Evolutionary conservation across 2,797 vertebrate genomes (phyloP), one percentile per base, ranked within the genome.

Genomic region (Eulemur rubriventer): DNA sequence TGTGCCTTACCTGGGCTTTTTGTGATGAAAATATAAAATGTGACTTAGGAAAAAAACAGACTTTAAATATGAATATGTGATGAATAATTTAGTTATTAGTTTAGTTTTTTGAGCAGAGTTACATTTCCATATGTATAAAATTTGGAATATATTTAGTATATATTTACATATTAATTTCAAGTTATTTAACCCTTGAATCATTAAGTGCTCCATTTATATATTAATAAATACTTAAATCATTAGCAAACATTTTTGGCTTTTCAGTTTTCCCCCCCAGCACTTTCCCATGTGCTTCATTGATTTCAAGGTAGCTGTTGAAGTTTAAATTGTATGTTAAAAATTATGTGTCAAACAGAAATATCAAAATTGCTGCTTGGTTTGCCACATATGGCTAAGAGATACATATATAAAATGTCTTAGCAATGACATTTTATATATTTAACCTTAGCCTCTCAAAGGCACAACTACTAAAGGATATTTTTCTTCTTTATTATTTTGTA

Each of bases 271-370:
- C 33, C 33, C 35, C 38, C 30, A 61, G n/a, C 8, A 76, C 33
- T 38, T 96, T 93, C 79, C 48, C 20, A 69, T 43, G 57, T 72
- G 35, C 48, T 93, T 84, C 30, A 63, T 12, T 78, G 67, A 93
- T 70, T 97, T 96, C 13, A 70, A 91, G n/a, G n/a, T 72, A 76
- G 76, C 48, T 89, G 17, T 33, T 95, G 87, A 76, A 59, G 84
- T 96, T 93, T 93, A 89, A 86, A 67, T 43, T 88, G n/a, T 65
- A 50, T 11, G 69, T 81, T 84, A 52, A 96, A 82, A 95, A 79
- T 73, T 79, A 20, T 50, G 1, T 81, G 33, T 80, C 82, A n/a
- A 70, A 43, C 18, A 81, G 18, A 88, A 22, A 84, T 28, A 87
- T 41, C 48, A 89, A 94, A 89, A 69, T 76, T 82, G 20, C 92